These are phyloP conservation scores for Solenopsis invicta DNA, from an alignment of 1,140 invertebrate genomes.

Conservation along the genomic window DNA sequence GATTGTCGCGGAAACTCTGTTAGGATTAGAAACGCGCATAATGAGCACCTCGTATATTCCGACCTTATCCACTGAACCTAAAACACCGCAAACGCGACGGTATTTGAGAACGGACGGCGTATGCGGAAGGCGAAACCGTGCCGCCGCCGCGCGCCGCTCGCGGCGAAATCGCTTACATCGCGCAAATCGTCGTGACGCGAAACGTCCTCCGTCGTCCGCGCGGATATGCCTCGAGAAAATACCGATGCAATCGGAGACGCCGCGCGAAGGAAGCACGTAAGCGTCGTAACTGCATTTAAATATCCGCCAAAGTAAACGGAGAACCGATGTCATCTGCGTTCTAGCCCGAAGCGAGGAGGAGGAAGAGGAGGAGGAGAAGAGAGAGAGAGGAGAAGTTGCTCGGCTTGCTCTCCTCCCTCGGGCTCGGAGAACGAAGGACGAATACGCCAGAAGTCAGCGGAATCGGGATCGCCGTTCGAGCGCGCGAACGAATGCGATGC, in stretches of 20 bases:
- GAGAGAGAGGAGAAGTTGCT: background rate
- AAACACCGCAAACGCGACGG: constrained; percentile 12
- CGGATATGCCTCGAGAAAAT: constrained; percentile 61
- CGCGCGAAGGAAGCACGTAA: constrained; percentile 50
- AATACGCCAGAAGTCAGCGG: constrained; percentile 46
- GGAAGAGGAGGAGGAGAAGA: background rate
- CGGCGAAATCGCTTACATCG: constrained; percentile 43
- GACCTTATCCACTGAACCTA: constrained; percentile 16
- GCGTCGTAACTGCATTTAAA: constrained; percentile 64
- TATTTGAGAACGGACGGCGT: constrained; percentile 16
- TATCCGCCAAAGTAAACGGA: constrained; percentile 29
- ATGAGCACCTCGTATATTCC: constrained; percentile 11
- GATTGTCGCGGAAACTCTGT: background rate
- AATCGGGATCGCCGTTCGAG: constrained; percentile 41
- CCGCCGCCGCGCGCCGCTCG: background rate
- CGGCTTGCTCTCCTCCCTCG: background rate
- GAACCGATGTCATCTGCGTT: constrained; percentile 49
- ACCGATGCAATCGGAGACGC: constrained; percentile 65
- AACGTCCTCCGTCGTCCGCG: constrained; percentile 6
- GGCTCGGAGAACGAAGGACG: background rate
- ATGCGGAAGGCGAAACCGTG: constrained; percentile 46
- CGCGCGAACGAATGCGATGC: background rate
- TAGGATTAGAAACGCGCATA: constrained; percentile 8
- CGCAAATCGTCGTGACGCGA: constrained; percentile 44
- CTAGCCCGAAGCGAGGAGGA: background rate